These are phyloP conservation scores for Sylvilagus bachmani DNA, from an alignment of 2,113 vertebrate species.

Conservation along the genomic window DNA sequence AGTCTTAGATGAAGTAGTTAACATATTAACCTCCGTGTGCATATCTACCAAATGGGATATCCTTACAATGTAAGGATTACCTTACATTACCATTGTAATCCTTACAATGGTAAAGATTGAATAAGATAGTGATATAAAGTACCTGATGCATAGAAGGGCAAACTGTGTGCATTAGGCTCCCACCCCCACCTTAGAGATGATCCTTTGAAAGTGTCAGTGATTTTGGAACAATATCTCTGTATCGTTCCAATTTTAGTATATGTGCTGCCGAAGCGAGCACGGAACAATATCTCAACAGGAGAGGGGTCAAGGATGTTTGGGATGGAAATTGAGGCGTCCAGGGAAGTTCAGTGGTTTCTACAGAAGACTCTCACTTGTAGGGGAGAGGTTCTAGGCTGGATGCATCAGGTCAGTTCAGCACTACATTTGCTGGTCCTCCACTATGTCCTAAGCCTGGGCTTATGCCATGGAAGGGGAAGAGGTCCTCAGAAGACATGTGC, in stretches of 20 bases:
- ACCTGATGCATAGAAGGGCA: not conserved
- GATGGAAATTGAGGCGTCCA: not conserved
- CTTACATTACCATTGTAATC: no score
- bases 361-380: not conserved
- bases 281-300: not conserved
- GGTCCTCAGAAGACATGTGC: not conserved
- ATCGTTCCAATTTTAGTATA: no score
- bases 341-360: not conserved
- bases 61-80: not conserved
- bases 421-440: not conserved
- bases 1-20: not conserved
- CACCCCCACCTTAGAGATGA: not conserved
- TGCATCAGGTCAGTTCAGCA: not conserved
- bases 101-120: not conserved
- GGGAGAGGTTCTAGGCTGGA: not conserved
- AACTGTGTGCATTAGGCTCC: not conserved
- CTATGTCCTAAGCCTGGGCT: not conserved
- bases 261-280: no score
- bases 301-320: not conserved
- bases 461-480: not conserved
- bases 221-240: not conserved
- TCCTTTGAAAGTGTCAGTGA: not conserved
- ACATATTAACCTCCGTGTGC: not conserved
- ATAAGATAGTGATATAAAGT: not conserved
- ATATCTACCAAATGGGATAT: constrained; percentile 2